Conservation (phyloP, 2,888 invertebrate species). For the Drosophila ustulata region DNA sequence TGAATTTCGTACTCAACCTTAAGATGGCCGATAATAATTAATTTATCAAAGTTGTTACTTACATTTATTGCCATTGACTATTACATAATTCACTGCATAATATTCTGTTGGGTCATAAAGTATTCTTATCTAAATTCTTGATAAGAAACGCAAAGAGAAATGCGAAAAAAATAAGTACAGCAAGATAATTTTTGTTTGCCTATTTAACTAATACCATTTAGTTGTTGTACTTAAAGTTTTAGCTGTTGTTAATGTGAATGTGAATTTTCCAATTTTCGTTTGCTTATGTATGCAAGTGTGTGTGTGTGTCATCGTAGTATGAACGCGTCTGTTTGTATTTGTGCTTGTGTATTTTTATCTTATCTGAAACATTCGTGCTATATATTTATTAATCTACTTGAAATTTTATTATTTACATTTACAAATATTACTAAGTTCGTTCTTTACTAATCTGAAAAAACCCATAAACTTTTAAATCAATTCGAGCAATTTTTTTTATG, state of each 20-base stretch:
- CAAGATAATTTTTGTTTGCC: neutral
- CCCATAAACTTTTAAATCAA: constrained; percentile 34
- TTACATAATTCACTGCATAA: no score
- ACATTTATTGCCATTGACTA: neutral
- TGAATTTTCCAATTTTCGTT: constrained; percentile 15
- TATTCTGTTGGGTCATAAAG: no score
- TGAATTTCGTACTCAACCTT: neutral
- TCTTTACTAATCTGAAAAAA: constrained; percentile 43
- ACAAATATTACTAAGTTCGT: constrained; percentile 45
- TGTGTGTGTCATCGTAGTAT: constrained; percentile 10
- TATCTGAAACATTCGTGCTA: constrained; percentile 35
- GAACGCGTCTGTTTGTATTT: constrained; percentile 23
- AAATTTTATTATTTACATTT: constrained; percentile 35
- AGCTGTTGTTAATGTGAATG: constrained; percentile 10
- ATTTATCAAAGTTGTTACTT: neutral
- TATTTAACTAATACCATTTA: constrained; percentile 2
- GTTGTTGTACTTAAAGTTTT: constrained; percentile 4
- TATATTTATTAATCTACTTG: constrained; percentile 46
- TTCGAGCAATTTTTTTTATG: constrained; percentile 28
- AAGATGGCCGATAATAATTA: neutral
- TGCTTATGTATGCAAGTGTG: constrained; percentile 7
- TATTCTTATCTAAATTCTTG: neutral
- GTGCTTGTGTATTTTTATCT: constrained; percentile 21
- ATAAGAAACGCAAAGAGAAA: neutral
- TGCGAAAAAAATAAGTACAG: constrained; percentile 3